Conservation (phyloP, 2,888 invertebrate genomes). For the Coelopa pilipes region DNA sequence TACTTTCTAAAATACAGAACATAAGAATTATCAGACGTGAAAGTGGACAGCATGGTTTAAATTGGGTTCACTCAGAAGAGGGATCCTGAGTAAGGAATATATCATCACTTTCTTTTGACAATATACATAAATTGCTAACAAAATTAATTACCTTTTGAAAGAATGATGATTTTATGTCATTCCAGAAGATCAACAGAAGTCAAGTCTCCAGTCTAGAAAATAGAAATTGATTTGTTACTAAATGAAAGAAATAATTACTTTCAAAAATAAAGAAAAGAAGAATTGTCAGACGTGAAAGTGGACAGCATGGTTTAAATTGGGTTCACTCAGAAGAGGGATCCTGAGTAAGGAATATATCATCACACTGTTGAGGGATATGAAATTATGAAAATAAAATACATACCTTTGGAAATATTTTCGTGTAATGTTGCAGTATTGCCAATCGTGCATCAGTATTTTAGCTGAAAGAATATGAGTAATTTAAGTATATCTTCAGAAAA, state of each 20-base stretch:
- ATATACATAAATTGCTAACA: not conserved
- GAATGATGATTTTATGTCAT: not conserved
- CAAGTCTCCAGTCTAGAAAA: too few relatives aligned
- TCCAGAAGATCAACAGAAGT: not conserved
- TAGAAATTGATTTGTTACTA: too few relatives aligned
- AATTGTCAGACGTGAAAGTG: slow-evolving; percentile 30
- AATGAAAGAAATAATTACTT: not conserved
- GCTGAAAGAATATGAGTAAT: not conserved
- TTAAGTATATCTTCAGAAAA: too few relatives aligned
- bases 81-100: slow-evolving; percentile 37
- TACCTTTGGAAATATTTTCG: too few relatives aligned
- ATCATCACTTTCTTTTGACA: slow-evolving; percentile 4
- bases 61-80: slow-evolving; percentile 44
- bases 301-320: slow-evolving; percentile 43
- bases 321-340: slow-evolving; percentile 44
- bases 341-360: slow-evolving; percentile 33
- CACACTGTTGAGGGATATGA: not conserved
- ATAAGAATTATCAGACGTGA: slow-evolving; percentile 25
- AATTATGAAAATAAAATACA: too few relatives aligned
- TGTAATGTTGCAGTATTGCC: too few relatives aligned
- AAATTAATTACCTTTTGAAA: not conserved
- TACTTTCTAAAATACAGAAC: not conserved
- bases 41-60: slow-evolving; percentile 42
- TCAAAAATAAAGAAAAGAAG: not conserved
- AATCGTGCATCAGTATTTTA: not conserved